Evolutionary conservation across 2,888 invertebrate species (phyloP).

Genomic region (Deroplatys truncata): DNA sequence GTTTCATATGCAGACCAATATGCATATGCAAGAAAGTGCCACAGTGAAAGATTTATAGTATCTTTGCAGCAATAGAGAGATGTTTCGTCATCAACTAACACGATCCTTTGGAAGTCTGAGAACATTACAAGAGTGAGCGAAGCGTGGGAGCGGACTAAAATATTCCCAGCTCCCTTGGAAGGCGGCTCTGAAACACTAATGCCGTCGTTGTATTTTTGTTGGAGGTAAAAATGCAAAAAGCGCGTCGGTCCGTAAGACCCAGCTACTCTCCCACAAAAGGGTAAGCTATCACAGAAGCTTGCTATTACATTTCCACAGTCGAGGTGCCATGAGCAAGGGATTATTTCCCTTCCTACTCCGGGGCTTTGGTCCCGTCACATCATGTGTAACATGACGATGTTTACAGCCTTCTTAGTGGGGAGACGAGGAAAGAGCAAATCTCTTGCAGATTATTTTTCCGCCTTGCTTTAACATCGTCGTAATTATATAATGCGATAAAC

Average conservation of each 20-base stretch:
- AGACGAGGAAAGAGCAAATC: not conserved
- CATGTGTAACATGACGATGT: not conserved
- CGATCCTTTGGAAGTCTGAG: not conserved
- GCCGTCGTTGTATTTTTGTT: not conserved
- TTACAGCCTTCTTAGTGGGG: not conserved
- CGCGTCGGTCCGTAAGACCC: not conserved
- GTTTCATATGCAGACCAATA: too few species aligned
- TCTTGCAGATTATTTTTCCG: not conserved
- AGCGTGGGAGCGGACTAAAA: not conserved
- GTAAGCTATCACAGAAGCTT: not conserved
- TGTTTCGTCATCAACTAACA: not conserved
- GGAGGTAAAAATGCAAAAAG: not conserved
- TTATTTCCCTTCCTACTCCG: not conserved
- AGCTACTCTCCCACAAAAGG: not conserved
- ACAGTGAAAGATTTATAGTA: not conserved
- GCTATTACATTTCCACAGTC: constrained; percentile 4
- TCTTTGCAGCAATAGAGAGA: not conserved
- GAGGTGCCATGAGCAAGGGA: not conserved
- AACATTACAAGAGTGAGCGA: not conserved
- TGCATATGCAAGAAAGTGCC: too few species aligned
- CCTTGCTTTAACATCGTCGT: not conserved
- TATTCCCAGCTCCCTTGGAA: not conserved
- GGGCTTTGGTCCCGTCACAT: not conserved
- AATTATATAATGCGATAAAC: not conserved
- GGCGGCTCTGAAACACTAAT: not conserved